Evolutionary conservation across 2,113 vertebrate species (phyloP).

Genomic region (Toxostoma redivivum): DNA sequence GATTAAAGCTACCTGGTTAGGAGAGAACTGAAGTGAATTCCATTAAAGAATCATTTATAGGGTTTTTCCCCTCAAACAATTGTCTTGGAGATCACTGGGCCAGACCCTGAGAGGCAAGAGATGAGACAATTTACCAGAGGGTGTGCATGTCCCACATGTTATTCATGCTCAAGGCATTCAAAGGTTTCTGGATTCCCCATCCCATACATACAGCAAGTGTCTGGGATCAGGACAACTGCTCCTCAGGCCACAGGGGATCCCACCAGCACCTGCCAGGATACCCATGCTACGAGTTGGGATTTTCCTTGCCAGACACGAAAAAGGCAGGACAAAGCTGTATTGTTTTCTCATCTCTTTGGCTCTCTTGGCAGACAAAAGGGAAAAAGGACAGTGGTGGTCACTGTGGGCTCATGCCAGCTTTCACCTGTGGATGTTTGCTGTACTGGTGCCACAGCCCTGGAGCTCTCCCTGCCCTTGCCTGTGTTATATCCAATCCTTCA

Average conservation of each 20-base stretch:
- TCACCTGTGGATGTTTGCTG: background rate
- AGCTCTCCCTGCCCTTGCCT: background rate
- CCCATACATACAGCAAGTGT: background rate
- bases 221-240: background rate
- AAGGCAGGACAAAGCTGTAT: background rate
- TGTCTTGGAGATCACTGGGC: background rate
- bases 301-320: background rate
- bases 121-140: background rate
- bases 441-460: background rate
- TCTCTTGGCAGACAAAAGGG: background rate
- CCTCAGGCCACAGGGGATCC: background rate
- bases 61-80: fast-evolving
- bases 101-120: background rate
- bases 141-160: fast-evolving
- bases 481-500: background rate
- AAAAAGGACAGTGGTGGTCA: background rate
- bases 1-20: background rate
- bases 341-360: background rate
- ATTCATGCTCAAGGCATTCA: background rate
- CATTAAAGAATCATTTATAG: background rate
- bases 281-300: fast-evolving
- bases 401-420: background rate
- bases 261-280: background rate
- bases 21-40: background rate
- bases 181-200: background rate